phyloP scores from a whole-genome alignment of 2,888 invertebrate genomes.

The Drosophila subquinaria region DNA sequence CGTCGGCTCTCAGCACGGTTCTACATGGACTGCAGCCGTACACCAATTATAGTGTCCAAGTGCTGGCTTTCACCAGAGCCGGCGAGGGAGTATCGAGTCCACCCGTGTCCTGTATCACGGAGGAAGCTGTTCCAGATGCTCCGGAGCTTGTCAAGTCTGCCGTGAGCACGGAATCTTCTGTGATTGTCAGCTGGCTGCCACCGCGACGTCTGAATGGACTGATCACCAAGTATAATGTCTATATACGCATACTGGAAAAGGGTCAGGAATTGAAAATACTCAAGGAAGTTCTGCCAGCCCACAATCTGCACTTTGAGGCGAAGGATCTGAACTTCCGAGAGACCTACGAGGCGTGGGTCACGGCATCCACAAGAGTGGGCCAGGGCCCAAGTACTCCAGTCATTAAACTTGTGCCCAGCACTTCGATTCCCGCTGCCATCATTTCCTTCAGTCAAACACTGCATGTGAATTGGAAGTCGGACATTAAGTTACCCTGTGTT shows the following conservation, averaged over 20 bases:
- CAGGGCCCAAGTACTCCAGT: conserved; percentile 88
- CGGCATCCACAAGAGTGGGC: conserved; percentile 88
- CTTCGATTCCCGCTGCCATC: conserved; percentile 87
- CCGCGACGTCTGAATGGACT: conserved; percentile 88
- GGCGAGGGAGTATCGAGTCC: conserved; percentile 88
- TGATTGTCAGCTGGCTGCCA: conserved; percentile 89
- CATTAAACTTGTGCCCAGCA: conserved; percentile 86
- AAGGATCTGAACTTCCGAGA: conserved; percentile 86
- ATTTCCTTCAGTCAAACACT: conserved; percentile 87
- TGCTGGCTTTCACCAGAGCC: conserved; percentile 88
- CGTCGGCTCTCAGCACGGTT: conserved; percentile 87
- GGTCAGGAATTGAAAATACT: conserved; percentile 87
- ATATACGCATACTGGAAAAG: conserved; percentile 87
- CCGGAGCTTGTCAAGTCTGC: conserved; percentile 89
- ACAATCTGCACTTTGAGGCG: conserved; percentile 86
- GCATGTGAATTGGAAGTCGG: conserved; percentile 87
- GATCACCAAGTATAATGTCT: conserved; percentile 88
- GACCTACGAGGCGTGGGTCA: conserved; percentile 88
- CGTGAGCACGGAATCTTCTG: conserved; percentile 87
- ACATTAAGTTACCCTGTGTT: conserved; percentile 87
- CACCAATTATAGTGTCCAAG: conserved; percentile 89
- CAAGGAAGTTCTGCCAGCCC: conserved; percentile 86
- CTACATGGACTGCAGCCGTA: conserved; percentile 87
- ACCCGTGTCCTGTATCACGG: conserved; percentile 87
- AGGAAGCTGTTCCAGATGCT: conserved; percentile 88